A percentile compares a stretch with the other conserved stretches of the same genome.
Conservation (phyloP, 2,113 vertebrate genomes). For the Poeciliopsis occidentalis region DNA sequence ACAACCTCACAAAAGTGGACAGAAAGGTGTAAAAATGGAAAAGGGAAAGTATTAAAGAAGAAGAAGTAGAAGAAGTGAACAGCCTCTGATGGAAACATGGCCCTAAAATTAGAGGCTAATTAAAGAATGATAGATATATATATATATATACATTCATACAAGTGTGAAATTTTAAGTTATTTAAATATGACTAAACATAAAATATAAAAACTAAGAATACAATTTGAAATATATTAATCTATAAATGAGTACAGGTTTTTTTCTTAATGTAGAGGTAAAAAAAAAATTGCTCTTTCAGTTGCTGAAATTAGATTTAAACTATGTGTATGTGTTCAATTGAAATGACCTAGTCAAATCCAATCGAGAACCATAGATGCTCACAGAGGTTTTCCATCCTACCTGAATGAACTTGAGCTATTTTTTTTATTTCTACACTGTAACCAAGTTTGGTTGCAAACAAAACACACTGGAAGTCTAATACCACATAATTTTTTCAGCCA, state of each 20-base stretch:
- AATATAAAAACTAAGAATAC: too few relatives aligned
- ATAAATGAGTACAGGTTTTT: too few relatives aligned
- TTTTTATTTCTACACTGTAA: neutral
- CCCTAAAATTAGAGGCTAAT: neutral
- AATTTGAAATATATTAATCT: too few relatives aligned
- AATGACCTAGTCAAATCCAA: neutral
- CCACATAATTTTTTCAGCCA: slow-evolving; percentile 31
- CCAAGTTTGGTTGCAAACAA: neutral
- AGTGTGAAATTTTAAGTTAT: too few relatives aligned
- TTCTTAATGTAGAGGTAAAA: too few relatives aligned
- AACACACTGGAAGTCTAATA: neutral
- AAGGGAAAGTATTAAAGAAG: neutral
- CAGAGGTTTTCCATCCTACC: too few relatives aligned
- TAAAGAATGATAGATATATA: neutral
- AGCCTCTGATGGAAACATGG: neutral
- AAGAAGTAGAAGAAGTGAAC: neutral
- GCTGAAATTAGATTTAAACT: too few relatives aligned
- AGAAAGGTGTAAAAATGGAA: neutral
- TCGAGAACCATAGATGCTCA: neutral
- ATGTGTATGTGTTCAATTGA: neutral
- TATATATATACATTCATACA: too few relatives aligned
- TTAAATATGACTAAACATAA: too few relatives aligned
- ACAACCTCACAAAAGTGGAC: neutral
- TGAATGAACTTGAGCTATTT: too few relatives aligned
- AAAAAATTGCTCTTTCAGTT: neutral